These are phyloP conservation scores for Zaprionus davidi DNA, from an alignment of 1,140 invertebrate species.

Conservation along the genomic window DNA sequence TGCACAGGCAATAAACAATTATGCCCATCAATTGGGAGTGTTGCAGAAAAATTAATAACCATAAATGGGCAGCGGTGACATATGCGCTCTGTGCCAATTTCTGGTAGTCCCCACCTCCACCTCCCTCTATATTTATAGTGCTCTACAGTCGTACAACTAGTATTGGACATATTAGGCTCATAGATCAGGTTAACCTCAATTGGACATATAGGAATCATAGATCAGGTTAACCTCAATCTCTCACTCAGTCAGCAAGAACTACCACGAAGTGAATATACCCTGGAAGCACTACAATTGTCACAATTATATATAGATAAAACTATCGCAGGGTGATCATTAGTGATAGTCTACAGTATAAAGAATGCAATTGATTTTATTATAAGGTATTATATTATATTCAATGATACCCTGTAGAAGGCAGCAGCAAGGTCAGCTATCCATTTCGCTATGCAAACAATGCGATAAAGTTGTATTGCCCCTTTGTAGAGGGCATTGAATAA, in stretches of 20 bases:
- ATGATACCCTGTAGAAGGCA: too few species aligned
- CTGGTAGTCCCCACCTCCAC: neutral
- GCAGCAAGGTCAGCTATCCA: neutral
- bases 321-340: too few species aligned
- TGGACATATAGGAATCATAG: slow-evolving; percentile 44
- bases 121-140: neutral
- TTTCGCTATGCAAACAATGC: slow-evolving; percentile 16
- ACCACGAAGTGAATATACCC: neutral
- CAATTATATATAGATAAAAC: neutral
- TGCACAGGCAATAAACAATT: slow-evolving; percentile 59
- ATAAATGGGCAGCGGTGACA: slow-evolving; percentile 67
- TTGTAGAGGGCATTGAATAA: slow-evolving; percentile 26
- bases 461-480: slow-evolving; percentile 16
- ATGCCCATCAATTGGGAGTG: slow-evolving; percentile 69
- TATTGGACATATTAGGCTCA: slow-evolving; percentile 22
- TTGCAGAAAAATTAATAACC: slow-evolving; percentile 75
- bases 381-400: too few species aligned
- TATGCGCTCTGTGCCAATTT: slow-evolving; percentile 43
- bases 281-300: too few species aligned
- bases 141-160: neutral
- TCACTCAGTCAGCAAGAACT: slow-evolving; percentile 6
- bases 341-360: too few species aligned
- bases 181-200: slow-evolving; percentile 48
- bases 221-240: slow-evolving; percentile 34
- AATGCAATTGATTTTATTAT: neutral